Percentiles rank a stretch among this genome's conserved stretches.
Evolutionary conservation across 1,140 invertebrate species (phyloP).

Genomic region (Pogonomyrmex barbatus): DNA sequence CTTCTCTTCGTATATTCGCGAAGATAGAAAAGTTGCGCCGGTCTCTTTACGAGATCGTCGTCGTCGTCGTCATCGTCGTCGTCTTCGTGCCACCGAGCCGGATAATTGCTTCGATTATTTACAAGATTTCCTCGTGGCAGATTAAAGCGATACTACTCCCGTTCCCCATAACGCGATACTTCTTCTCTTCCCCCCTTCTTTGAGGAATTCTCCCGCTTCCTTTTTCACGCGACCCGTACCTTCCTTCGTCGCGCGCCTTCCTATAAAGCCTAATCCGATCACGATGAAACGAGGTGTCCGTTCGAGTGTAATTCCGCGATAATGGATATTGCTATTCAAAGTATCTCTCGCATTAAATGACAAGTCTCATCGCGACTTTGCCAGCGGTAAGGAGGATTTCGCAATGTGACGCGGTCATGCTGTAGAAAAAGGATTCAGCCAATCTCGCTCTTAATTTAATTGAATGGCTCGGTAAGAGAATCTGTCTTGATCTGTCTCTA

Average conservation of each 20-base stretch:
- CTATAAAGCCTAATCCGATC: constrained; percentile 75
- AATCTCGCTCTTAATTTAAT: constrained; percentile 28
- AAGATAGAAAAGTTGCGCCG: constrained; percentile 20
- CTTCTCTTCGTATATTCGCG: not conserved
- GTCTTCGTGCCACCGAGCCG: constrained; percentile 40
- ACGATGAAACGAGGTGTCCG: constrained; percentile 73
- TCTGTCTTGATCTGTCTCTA: not conserved
- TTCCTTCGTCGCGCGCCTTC: constrained; percentile 31
- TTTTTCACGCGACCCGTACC: constrained; percentile 48
- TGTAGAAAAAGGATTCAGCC: not conserved
- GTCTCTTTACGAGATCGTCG: constrained; percentile 41
- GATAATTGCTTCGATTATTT: constrained; percentile 75
- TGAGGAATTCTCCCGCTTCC: constrained; percentile 39
- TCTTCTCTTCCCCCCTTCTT: constrained; percentile 42
- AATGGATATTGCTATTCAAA: constrained; percentile 77
- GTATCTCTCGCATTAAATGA: constrained; percentile 75
- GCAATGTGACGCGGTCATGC: not conserved
- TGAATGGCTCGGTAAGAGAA: not conserved
- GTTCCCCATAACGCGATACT: constrained; percentile 33
- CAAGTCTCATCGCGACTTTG: constrained; percentile 43
- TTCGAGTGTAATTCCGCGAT: constrained; percentile 76
- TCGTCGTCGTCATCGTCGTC: constrained; percentile 8
- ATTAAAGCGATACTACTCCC: constrained; percentile 66
- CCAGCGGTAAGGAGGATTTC: constrained; percentile 4
- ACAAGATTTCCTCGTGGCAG: constrained; percentile 68